A percentile compares a stretch with the other conserved stretches of the same genome.
phyloP scores from a whole-genome alignment of 2,888 invertebrate genomes.

The Uloborus plumipes region DNA sequence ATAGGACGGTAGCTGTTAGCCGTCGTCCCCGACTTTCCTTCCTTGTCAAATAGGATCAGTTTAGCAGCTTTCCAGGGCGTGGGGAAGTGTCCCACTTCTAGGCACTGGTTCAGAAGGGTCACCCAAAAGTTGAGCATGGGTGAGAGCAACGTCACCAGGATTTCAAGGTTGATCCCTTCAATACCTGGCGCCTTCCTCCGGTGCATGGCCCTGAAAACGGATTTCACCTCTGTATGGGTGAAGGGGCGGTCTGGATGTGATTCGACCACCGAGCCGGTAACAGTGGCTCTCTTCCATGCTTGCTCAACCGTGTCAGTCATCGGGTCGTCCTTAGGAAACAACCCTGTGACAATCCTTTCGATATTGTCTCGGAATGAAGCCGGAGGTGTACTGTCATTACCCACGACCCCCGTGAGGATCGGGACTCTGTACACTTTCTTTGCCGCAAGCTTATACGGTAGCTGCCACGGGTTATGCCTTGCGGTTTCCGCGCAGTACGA shows the following conservation, averaged over 20 bases:
- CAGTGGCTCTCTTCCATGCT: neutral
- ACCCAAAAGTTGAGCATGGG: neutral
- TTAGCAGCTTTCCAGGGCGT: neutral
- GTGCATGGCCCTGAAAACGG: neutral
- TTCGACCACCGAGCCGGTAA: neutral
- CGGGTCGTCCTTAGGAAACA: neutral
- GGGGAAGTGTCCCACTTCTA: neutral
- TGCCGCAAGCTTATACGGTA: neutral
- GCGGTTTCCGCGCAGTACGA: neutral
- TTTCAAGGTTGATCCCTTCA: neutral
- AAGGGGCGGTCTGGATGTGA: neutral
- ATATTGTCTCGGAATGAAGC: neutral
- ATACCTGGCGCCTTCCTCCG: neutral
- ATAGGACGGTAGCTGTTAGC: slow-evolving; percentile 5
- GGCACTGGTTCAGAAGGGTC: neutral
- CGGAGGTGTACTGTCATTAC: neutral
- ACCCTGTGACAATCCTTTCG: neutral
- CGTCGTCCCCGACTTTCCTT: neutral
- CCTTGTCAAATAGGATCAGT: neutral
- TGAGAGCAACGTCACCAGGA: neutral
- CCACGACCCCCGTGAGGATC: neutral
- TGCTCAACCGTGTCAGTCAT: neutral
- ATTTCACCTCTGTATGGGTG: neutral
- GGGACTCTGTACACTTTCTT: neutral
- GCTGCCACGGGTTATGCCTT: neutral